These are phyloP conservation scores for Plebejus argus DNA, from an alignment of 2,888 invertebrate species.

Conservation along the genomic window DNA sequence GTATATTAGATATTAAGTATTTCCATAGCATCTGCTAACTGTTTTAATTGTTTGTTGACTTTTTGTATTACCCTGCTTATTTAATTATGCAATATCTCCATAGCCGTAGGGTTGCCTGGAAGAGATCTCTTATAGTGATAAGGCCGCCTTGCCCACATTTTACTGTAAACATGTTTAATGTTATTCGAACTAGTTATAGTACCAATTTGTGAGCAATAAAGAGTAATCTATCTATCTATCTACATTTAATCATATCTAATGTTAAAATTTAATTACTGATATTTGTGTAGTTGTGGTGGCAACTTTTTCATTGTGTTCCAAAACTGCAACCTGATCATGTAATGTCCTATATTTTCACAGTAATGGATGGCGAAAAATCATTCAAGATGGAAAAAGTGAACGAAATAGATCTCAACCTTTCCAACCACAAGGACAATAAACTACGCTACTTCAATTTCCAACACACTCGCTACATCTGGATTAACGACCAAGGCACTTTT, in stretches of 20 bases:
- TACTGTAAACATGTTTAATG: too few relatives aligned
- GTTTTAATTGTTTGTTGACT: too few relatives aligned
- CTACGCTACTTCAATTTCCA: constrained; percentile 80
- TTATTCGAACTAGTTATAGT: too few relatives aligned
- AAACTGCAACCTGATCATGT: neutral
- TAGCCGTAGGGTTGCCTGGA: too few relatives aligned
- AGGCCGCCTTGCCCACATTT: too few relatives aligned
- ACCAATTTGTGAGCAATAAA: too few relatives aligned
- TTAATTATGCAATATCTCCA: too few relatives aligned
- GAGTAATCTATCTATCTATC: too few relatives aligned
- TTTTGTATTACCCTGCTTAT: too few relatives aligned
- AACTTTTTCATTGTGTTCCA: neutral
- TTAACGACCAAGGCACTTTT: constrained; percentile 71
- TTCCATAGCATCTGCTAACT: too few relatives aligned
- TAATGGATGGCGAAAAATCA: constrained; percentile 70
- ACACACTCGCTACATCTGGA: constrained; percentile 80
- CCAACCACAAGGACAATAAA: constrained; percentile 65
- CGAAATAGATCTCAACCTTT: constrained; percentile 68
- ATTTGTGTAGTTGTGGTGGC: neutral
- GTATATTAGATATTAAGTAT: too few relatives aligned
- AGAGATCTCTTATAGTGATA: neutral
- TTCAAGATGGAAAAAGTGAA: constrained; percentile 67
- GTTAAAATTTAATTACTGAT: neutral
- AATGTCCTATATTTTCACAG: constrained; percentile 54
- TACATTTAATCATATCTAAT: too few relatives aligned